Evolutionary conservation across 2,797 vertebrate genomes (phyloP).

Genomic region (Silurus aristotelis): DNA sequence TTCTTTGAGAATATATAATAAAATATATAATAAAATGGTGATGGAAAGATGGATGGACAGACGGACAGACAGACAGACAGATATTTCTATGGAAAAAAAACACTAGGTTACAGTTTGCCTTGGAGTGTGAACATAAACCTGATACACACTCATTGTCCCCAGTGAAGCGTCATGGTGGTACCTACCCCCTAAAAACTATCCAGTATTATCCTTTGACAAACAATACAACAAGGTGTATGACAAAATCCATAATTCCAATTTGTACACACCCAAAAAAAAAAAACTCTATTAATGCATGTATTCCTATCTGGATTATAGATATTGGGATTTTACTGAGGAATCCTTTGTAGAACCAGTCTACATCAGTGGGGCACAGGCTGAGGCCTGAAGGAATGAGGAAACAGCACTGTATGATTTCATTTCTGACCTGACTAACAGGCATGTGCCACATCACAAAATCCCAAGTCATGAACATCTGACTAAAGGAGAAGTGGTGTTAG

Average conservation of each 20-base stretch:
- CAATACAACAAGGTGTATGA: background rate
- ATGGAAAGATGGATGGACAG: too few species aligned
- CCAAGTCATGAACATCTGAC: background rate
- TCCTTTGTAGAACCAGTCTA: constrained; percentile 27
- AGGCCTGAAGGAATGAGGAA: constrained; percentile 14
- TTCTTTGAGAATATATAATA: too few species aligned
- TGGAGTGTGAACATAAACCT: background rate
- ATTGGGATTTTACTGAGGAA: background rate
- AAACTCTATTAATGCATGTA: background rate
- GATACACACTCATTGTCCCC: background rate
- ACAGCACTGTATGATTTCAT: background rate
- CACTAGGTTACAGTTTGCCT: background rate
- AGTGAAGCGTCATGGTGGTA: background rate
- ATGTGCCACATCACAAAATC: background rate
- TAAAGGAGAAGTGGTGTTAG: background rate
- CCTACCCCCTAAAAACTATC: background rate
- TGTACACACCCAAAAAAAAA: background rate
- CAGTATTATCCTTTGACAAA: background rate
- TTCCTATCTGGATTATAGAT: background rate
- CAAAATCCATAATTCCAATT: background rate
- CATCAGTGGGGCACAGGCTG: constrained; percentile 23
- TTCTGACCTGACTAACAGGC: background rate
- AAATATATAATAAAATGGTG: too few species aligned
- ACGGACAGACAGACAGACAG: too few species aligned
- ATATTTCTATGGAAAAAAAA: constrained; percentile 3